These are phyloP conservation scores for Hypercompe scribonia DNA, from an alignment of 2,888 invertebrate genomes.

Conservation along the genomic window DNA sequence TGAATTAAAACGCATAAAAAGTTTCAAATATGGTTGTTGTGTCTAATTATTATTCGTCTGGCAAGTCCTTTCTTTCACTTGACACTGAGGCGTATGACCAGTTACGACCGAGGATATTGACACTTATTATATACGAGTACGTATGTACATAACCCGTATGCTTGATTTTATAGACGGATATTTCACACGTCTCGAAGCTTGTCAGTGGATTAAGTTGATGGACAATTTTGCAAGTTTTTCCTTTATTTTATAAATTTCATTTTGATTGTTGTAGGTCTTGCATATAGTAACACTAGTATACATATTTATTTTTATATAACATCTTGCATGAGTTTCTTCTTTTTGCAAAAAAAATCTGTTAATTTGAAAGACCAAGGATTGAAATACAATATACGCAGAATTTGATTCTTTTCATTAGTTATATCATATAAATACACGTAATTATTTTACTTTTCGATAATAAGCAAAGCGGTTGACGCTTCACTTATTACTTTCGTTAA, in stretches of 20 bases:
- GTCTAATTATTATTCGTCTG: conserved; percentile 64
- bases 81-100: conserved; percentile 79
- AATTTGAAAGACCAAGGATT: background rate
- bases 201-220: conserved; percentile 35
- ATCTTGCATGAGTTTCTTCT: background rate
- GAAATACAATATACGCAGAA: background rate
- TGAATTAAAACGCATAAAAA: conserved; percentile 38
- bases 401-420: background rate
- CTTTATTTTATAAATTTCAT: conserved; percentile 20
- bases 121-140: conserved; percentile 49
- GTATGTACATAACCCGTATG: conserved; percentile 36
- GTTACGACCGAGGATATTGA: conserved; percentile 74
- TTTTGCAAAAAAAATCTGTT: background rate
- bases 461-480: background rate
- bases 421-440: background rate
- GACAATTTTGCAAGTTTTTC: conserved; percentile 27
- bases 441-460: background rate
- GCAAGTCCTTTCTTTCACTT: conserved; percentile 79
- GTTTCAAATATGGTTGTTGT: conserved; percentile 36
- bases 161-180: conserved; percentile 41
- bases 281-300: background rate
- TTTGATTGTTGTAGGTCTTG: background rate
- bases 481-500: background rate
- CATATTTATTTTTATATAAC: background rate
- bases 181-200: conserved; percentile 26